These are phyloP conservation scores for Myripristis murdjan DNA, from an alignment of 2,797 vertebrate species.

Conservation along the genomic window DNA sequence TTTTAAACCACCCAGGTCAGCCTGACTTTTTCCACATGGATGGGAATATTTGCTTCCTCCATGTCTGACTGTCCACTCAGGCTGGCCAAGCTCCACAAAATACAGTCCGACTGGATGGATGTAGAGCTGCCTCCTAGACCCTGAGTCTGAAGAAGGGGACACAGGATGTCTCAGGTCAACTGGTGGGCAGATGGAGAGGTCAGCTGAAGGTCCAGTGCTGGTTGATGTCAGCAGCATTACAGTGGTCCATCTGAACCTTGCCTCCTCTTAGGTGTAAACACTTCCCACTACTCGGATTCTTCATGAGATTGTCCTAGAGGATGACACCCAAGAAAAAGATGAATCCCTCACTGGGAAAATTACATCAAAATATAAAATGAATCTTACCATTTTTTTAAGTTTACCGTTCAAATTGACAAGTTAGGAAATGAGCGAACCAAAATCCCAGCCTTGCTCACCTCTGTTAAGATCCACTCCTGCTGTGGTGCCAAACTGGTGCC, in stretches of 20 bases:
- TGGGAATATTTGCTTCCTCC: constrained; percentile 41
- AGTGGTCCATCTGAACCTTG: constrained; percentile 83
- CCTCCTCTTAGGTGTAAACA: constrained; percentile 86
- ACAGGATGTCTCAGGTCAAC: constrained; percentile 43
- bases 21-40: constrained; percentile 27
- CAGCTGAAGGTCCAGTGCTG: constrained; percentile 93
- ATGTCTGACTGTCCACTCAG: constrained; percentile 37
- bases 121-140: constrained; percentile 18
- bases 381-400: background rate
- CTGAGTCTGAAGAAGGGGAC: constrained; percentile 33
- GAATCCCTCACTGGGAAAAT: background rate
- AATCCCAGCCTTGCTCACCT: constrained; percentile 81
- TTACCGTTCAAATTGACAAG: background rate
- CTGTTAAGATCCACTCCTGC: constrained; percentile 91
- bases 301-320: constrained; percentile 88
- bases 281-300: constrained; percentile 86
- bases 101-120: constrained; percentile 17
- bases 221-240: constrained; percentile 82
- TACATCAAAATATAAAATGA: background rate
- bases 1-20: constrained; percentile 51
- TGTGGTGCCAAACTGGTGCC: constrained; percentile 83
- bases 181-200: constrained; percentile 45
- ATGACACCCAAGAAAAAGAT: background rate
- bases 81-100: constrained; percentile 28
- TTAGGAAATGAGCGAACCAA: background rate